Percentiles rank a stretch among this genome's conserved stretches.
Evolutionary conservation across 2,888 invertebrate species (phyloP).

Genomic region (Blera fallax): DNA sequence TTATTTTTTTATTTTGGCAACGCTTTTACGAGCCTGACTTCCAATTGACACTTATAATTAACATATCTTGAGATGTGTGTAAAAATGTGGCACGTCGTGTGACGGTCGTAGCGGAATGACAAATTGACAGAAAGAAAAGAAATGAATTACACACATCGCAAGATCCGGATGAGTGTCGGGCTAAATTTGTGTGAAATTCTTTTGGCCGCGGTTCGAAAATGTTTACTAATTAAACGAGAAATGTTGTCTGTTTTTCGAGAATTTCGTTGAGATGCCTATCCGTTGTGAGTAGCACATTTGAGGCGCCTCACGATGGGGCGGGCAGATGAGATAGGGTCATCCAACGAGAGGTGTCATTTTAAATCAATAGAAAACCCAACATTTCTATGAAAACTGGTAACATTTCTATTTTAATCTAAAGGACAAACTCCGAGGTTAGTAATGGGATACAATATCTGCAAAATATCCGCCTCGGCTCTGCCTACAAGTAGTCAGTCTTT

Average conservation of each 20-base stretch:
- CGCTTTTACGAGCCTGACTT: neutral
- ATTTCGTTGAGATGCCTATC: neutral
- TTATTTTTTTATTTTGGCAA: constrained; percentile 8
- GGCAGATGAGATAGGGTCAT: too few species aligned
- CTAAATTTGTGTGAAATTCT: constrained; percentile 12
- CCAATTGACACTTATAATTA: constrained; percentile 44
- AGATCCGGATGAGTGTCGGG: constrained; percentile 13
- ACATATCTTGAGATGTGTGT: constrained; percentile 38
- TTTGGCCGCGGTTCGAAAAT: neutral
- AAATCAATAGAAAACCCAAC: too few species aligned
- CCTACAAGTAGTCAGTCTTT: too few species aligned
- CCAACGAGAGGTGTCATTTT: too few species aligned
- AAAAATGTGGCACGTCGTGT: constrained; percentile 4
- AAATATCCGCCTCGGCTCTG: too few species aligned
- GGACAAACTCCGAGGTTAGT: too few species aligned
- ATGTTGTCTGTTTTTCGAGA: neutral
- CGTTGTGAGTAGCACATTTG: neutral
- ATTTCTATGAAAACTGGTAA: too few species aligned
- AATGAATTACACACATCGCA: neutral
- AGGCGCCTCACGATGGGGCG: too few species aligned
- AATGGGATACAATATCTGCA: too few species aligned
- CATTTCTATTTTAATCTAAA: too few species aligned
- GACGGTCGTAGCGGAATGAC: neutral
- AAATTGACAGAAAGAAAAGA: neutral
- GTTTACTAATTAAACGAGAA: constrained; percentile 12